Evolutionary conservation across 1,140 invertebrate species (phyloP).

Genomic region (Drosophila triauraria): DNA sequence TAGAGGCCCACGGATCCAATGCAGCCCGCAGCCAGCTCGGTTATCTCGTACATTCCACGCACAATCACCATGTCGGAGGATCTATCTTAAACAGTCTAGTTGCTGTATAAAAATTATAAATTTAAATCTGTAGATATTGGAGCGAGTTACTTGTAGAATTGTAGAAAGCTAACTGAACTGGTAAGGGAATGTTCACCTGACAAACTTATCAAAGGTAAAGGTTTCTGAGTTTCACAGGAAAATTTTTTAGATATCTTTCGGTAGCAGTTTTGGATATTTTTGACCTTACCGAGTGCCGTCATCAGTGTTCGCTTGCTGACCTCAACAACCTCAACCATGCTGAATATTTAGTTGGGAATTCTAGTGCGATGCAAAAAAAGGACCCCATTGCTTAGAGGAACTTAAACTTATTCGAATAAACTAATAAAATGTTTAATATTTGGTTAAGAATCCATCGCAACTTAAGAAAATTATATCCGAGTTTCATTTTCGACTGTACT

Average conservation of each 20-base stretch:
- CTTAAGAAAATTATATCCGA: background rate
- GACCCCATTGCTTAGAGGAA: no score
- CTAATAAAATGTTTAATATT: background rate
- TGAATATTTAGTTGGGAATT: no score
- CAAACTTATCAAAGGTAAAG: background rate
- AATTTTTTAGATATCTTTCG: no score
- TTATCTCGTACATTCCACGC: conserved; percentile 12
- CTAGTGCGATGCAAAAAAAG: no score
- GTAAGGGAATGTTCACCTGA: background rate
- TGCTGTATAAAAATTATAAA: background rate
- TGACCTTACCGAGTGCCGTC: no score
- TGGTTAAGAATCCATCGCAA: background rate
- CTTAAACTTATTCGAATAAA: no score
- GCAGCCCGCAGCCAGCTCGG: conserved; percentile 10
- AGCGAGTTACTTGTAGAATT: no score
- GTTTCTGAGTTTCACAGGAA: background rate
- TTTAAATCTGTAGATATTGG: background rate
- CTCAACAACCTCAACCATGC: no score
- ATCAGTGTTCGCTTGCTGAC: no score
- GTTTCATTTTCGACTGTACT: background rate
- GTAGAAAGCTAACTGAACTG: background rate
- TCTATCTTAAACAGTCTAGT: background rate
- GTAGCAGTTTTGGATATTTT: no score
- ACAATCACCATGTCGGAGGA: conserved; percentile 19
- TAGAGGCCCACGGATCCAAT: conserved; percentile 17